Evolutionary conservation across 2,888 invertebrate species (phyloP), one percentile per base, ranked within the genome.

Genomic region (Crossocerus cetratus): DNA sequence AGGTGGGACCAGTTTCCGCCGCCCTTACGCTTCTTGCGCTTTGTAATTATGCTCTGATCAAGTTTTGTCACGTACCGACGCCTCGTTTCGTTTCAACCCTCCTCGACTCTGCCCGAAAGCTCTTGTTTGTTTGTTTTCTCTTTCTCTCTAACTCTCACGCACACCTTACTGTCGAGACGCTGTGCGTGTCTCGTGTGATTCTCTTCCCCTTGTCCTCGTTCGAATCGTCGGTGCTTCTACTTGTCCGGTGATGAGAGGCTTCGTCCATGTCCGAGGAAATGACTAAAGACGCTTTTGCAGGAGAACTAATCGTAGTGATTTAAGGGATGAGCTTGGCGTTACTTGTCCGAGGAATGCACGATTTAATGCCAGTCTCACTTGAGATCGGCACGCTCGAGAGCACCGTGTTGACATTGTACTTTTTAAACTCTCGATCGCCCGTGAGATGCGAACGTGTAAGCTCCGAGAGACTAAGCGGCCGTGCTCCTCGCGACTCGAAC

Each of bases 1-100:
- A 32, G 32, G 32, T 32, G 32, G 11, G 32, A 32, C 32, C 32
- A n/a, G n/a, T n/a, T n/a, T n/a, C n/a, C n/a, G n/a, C n/a, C n/a
- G n/a, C n/a, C n/a, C n/a, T 63, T 81, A 56, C 54, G 84, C 84
- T 81, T 81, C 32, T 80, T 65, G 53, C 53, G 82, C 82, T 82
- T 82, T 82, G 69, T 80, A 74, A 75, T 78, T 76, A 71, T 49
- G 74, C 74, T 66, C 66, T 43, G 61, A 61, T 75, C 59, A 43
- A 69, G n/a, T n/a, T n/a, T 72, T 71, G 71, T 76, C 62, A 69
- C 61, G 67, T 76, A 72, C 32, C 32, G 8, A 32, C 8, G 23
- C 23, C 23, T 32, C 2, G 23, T 32, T 32, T 32, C 8, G 32
- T 32, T 32, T 5, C 8, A 8, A 32, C 11, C 4, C 32, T 8